Evolutionary conservation across 2,888 invertebrate species (phyloP), one percentile per base, ranked within the genome.

Genomic region (Microctonus aethiopoides): DNA sequence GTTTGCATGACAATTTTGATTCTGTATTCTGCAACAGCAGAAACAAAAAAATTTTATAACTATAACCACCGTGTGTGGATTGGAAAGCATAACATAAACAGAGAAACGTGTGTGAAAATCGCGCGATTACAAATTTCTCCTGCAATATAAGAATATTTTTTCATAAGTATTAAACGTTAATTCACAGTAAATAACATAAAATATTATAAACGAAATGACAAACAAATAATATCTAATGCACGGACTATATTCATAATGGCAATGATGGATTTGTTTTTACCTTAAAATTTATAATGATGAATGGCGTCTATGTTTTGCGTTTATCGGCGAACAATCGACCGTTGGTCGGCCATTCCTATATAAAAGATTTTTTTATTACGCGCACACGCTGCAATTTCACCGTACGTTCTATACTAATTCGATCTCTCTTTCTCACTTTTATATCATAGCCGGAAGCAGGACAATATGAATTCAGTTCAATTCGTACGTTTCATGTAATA

Each of bases 401-500:
- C 60, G 46, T 46, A 6, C 16, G n/a, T 46, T 56, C 29, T 29
- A 60, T 16, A n/a, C 36, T 51, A 20, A n/a, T 41, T 20, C 20
- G 22, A 24, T 51, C 32, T 71, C 68, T 67, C 71, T 54, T 66
- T 72, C 60, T 46, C 70, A 64, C 59, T 32, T 70, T 73, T 69
- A 71, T 74, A 70, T 73, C 71, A 70, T 68, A 61, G 70, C 74
- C 73, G 75, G 76, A 74, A 75, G 64, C 62, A 52, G 64, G 73
- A 74, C 75, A 73, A 70, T 70, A 69, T 71, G 61, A 54, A 65
- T 67, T 36, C 11, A 67, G 75, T 76, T 76, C 72, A 69, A 76
- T 75, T 72, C 75, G 76, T 76, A 75, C 71, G 76, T 75, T 74
- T 76, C 76, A 76, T 75, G 76, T 75, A n/a, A n/a, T n/a, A n/a